These are phyloP conservation scores for Ctenoplectra terminalis DNA, from an alignment of 1,140 invertebrate species.

Conservation along the genomic window DNA sequence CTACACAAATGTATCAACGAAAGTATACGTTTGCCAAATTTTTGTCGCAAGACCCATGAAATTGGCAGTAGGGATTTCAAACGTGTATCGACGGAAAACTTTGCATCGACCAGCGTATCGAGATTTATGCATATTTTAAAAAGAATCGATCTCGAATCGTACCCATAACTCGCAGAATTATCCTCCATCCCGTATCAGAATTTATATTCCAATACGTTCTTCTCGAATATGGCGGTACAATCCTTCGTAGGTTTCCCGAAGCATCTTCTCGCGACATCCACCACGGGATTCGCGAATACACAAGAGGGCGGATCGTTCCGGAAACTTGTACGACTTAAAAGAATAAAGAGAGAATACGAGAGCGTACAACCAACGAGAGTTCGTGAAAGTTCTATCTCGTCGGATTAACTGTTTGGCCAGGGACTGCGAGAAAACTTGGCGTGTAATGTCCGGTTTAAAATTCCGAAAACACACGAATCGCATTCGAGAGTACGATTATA, in stretches of 20 bases:
- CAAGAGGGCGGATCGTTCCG: not conserved
- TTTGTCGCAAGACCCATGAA: not conserved
- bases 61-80: not conserved
- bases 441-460: constrained; percentile 14
- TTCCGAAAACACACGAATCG: constrained; percentile 21
- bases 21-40: not conserved
- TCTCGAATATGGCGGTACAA: constrained; percentile 6
- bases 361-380: constrained; percentile 2
- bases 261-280: constrained; percentile 1
- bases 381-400: constrained; percentile 14
- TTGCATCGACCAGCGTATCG: not conserved
- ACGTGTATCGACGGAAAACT: too few relatives aligned
- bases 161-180: not conserved
- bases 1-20: not conserved
- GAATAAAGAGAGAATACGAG: constrained; percentile 3
- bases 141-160: not conserved
- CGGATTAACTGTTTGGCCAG: constrained; percentile 51
- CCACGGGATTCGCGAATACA: constrained; percentile 22
- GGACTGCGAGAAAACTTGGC: constrained; percentile 25
- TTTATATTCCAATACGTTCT: not conserved
- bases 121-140: not conserved
- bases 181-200: not conserved
- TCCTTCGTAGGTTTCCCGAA: not conserved
- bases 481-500: too few relatives aligned
- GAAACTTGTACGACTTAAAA: constrained; percentile 52